These are phyloP conservation scores for Apotomis capreana DNA, from an alignment of 2,888 invertebrate species.

Conservation along the genomic window DNA sequence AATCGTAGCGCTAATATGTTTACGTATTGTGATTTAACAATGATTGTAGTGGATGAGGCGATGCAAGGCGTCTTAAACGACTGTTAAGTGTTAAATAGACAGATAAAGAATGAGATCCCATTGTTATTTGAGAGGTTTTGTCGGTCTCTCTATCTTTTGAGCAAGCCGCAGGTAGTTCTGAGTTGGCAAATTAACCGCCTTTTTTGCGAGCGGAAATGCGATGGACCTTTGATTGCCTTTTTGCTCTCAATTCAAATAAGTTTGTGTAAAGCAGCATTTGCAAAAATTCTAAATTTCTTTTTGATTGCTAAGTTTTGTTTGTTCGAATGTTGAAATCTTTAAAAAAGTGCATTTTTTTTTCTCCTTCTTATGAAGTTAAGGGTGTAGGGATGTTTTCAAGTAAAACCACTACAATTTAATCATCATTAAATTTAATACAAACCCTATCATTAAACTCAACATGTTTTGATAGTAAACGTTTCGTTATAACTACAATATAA, in stretches of 20 bases:
- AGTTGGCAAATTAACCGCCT: conserved; percentile 25
- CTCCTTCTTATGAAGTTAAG: background rate
- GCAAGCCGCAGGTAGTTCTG: conserved; percentile 33
- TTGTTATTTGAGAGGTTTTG: conserved; percentile 29
- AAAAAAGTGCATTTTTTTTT: too few relatives aligned
- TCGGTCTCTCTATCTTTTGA: background rate
- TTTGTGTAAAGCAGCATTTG: background rate
- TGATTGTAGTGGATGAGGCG: conserved; percentile 22
- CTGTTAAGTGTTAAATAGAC: conserved; percentile 38
- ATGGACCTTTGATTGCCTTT: conserved; percentile 11
- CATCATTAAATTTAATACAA: conserved; percentile 26
- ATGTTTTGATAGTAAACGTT: conserved; percentile 35
- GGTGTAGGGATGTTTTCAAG: background rate
- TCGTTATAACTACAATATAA: conserved; percentile 40
- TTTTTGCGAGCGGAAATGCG: conserved; percentile 30
- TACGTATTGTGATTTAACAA: conserved; percentile 29
- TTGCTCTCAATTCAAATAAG: background rate
- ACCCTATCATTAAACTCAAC: conserved; percentile 13
- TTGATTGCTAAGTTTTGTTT: background rate
- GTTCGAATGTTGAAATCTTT: background rate
- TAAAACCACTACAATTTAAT: conserved; percentile 12
- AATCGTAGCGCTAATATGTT: conserved; percentile 42
- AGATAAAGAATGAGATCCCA: conserved; percentile 29
- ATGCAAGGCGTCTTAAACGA: conserved; percentile 26
- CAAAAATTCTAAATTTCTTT: conserved; percentile 4